Base-by-base conservation (phyloP, 2,888 invertebrate species). In the Uropetala carovei region DNA sequence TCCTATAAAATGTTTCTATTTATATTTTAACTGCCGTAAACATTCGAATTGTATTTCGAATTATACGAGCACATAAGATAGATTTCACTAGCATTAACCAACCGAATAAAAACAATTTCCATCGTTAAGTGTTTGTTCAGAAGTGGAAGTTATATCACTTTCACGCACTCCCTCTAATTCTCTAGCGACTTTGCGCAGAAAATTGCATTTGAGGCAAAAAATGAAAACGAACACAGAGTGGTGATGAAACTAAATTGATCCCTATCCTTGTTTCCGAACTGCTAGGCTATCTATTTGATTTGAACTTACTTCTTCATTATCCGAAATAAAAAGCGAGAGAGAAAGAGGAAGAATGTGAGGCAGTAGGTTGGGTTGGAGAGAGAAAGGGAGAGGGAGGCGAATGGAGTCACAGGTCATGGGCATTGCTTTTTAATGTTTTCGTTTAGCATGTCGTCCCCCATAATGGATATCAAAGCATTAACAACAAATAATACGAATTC, bases 211-310 rank as follows among this genome's bases (percentile, higher is more conserved):
- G n/a, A 11, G 27, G 75, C 75, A 75, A 75, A 75, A 75, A 75
- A 75, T 22, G 13, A n/a, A 16, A 75, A 75, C 75, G 75, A 75
- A 75, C 22, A 27, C 75, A 22, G 75, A 75, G 27, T 75, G 22
- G 27, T 75, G 75, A 75, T 75, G 75, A 75, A 75, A 75, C 75
- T 22, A 75, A 75, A 75, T 75, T 75, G 68, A 22, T 22, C 22
- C 22, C 68, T 68, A 68, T n/a, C 68, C 68, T 68, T 68, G 75
- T 75, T 75, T 75, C 75, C 75, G 75, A 75, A 75, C 75, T 75
- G 75, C 22, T 75, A 22, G 27, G 75, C 75, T 22, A 75, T 75
- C 22, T 27, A 22, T 27, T 75, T 75, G 22, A 27, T 14, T 18
- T 75, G 22, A 75, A 27, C 75, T 75, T 75, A 13, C 11, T 75